These are phyloP conservation scores for Lutraria rhynchaena DNA, from an alignment of 1,140 invertebrate genomes.

Conservation along the genomic window DNA sequence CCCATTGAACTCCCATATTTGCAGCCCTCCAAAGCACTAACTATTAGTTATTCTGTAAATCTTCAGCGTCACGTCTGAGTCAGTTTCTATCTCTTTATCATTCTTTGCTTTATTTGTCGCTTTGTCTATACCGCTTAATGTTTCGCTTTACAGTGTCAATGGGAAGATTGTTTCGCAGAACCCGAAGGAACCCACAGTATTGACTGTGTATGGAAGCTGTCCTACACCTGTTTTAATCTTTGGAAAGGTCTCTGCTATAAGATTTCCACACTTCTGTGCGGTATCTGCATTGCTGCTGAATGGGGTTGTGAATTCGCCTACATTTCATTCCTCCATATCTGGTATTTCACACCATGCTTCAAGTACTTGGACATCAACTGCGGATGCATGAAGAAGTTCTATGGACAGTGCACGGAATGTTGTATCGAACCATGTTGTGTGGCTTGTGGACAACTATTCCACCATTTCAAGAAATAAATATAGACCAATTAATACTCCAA, in stretches of 20 bases:
- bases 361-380: conserved; percentile 84
- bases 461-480: conserved; percentile 64
- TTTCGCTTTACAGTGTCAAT: conserved; percentile 78
- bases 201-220: conserved; percentile 89
- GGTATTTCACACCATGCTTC: conserved; percentile 77
- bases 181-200: conserved; percentile 88
- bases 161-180: conserved; percentile 90
- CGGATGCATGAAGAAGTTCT: conserved; percentile 85
- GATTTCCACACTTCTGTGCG: conserved; percentile 86
- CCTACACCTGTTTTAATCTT: conserved; percentile 87
- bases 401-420: conserved; percentile 83
- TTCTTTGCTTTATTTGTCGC: neutral
- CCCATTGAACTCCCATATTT: neutral
- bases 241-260: conserved; percentile 88
- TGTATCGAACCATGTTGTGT: conserved; percentile 69
- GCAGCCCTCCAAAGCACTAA: neutral
- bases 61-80: neutral
- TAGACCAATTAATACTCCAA: no score
- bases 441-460: conserved; percentile 63
- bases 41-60: neutral
- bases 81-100: neutral
- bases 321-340: conserved; percentile 85
- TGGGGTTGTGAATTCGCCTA: conserved; percentile 89
- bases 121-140: neutral
- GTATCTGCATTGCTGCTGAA: conserved; percentile 87